phyloP scores from a whole-genome alignment of 2,113 vertebrate genomes.

The Urocynchramus pylzowi region DNA sequence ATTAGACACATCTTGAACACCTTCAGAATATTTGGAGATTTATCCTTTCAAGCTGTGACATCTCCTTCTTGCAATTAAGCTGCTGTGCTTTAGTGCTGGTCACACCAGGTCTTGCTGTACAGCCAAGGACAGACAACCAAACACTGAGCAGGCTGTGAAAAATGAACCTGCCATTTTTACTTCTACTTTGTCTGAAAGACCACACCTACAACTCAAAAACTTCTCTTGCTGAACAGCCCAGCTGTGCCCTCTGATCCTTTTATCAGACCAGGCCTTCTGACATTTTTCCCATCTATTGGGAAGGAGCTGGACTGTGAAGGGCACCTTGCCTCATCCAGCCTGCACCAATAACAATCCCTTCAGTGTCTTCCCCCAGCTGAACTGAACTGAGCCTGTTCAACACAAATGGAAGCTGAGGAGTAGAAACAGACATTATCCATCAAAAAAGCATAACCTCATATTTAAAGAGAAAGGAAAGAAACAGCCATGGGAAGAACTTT shows the following conservation, averaged over 20 bases:
- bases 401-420: neutral
- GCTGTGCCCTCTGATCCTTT: neutral
- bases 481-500: neutral
- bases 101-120: neutral
- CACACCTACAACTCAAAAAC: neutral
- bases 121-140: neutral
- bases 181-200: neutral
- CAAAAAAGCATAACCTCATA: neutral
- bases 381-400: neutral
- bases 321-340: neutral
- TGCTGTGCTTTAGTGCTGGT: fast-evolving
- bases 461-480: neutral
- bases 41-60: neutral
- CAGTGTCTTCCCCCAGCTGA: neutral
- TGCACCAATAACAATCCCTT: neutral
- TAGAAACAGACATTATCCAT: neutral
- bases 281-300: neutral
- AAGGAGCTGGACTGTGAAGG: neutral
- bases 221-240: neutral
- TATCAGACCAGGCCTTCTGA: neutral
- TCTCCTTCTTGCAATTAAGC: neutral
- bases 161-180: neutral
- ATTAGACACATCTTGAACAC: neutral
- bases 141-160: neutral
- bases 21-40: neutral